phyloP scores from a whole-genome alignment of 2,888 invertebrate species.

The Lumbricus terrestris region DNA sequence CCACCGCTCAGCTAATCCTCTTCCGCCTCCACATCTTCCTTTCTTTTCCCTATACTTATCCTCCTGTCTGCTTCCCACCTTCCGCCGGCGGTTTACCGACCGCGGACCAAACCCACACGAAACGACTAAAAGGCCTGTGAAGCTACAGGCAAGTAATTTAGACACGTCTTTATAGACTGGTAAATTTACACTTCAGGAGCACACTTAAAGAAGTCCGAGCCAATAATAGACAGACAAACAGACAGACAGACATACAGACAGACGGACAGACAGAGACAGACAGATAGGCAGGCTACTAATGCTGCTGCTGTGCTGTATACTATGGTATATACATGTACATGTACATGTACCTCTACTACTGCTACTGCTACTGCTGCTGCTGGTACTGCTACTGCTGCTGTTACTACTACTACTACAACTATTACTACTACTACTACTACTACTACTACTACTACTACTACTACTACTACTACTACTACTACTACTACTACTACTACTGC shows the following conservation, averaged over 20 bases:
- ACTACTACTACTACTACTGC: too few relatives aligned
- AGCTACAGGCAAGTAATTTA: neutral
- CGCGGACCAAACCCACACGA: neutral
- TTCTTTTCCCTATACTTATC: neutral
- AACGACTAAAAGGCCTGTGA: neutral
- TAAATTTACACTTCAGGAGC: neutral
- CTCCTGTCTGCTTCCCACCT: neutral
- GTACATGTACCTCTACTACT: too few relatives aligned
- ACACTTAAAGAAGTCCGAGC: neutral
- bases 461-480: too few relatives aligned
- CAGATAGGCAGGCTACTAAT: too few relatives aligned
- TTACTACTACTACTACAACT: too few relatives aligned
- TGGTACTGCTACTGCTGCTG: too few relatives aligned
- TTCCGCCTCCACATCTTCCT: neutral
- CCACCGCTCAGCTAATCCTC: neutral
- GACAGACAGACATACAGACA: neutral
- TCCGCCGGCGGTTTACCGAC: neutral
- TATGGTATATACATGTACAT: too few relatives aligned
- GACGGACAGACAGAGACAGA: neutral
- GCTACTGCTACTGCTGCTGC: too few relatives aligned
- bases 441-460: too few relatives aligned
- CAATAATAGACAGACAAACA: neutral
- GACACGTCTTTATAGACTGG: neutral
- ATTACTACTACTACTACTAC: too few relatives aligned
- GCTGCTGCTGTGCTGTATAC: too few relatives aligned